Conservation (phyloP, 2,797 vertebrate genomes). For the Falco cherrug region DNA sequence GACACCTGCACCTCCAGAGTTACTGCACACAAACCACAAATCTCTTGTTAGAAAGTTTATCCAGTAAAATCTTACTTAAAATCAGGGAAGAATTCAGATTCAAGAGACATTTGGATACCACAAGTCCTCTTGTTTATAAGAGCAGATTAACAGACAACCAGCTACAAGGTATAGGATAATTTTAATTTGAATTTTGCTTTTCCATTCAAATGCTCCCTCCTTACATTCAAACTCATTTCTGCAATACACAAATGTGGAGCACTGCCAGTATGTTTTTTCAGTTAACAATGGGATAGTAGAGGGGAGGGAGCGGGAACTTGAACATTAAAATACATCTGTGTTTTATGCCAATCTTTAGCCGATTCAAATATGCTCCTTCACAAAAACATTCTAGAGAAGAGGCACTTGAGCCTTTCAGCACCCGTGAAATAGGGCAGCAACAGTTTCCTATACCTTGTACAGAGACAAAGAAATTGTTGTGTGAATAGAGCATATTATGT, state of each 20-base stretch:
- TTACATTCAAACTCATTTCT: neutral
- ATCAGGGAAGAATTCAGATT: neutral
- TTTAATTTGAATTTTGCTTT: neutral
- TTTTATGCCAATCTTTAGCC: neutral
- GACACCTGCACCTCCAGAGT: neutral
- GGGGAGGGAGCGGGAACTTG: neutral
- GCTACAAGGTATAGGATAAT: neutral
- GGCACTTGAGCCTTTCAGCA: neutral
- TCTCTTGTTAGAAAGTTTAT: neutral
- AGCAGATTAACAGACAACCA: neutral
- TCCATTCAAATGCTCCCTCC: neutral
- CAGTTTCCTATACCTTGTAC: neutral
- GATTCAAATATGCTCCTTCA: neutral
- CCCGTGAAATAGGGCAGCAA: neutral
- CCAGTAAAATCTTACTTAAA: neutral
- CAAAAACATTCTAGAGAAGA: neutral
- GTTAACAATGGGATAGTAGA: neutral
- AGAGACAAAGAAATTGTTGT: neutral
- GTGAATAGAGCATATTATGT: neutral
- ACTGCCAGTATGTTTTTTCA: neutral
- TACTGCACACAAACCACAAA: neutral
- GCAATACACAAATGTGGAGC: neutral
- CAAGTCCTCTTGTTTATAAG: neutral
- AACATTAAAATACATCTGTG: neutral
- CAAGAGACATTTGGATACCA: neutral